phyloP scores from a whole-genome alignment of 2,113 vertebrate species.

The Spermophilus dauricus region DNA sequence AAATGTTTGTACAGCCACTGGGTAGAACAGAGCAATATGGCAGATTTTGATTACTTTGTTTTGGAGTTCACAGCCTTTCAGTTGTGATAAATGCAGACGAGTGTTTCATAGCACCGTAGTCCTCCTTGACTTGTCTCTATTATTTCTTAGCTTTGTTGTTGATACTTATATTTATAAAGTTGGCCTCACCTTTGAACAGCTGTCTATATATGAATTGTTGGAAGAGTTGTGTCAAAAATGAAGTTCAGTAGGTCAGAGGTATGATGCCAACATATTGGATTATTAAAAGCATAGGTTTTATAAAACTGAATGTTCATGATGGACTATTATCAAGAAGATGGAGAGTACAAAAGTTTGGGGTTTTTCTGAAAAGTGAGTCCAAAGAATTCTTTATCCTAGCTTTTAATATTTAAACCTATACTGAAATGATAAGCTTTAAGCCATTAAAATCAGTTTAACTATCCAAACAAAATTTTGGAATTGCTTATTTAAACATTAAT shows the following conservation, averaged over 20 bases:
- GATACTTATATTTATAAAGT: not conserved
- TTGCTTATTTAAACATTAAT: not conserved
- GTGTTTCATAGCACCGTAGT: not conserved
- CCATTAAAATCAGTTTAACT: conserved; percentile 7
- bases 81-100: not conserved
- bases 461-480: not conserved
- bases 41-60: not conserved
- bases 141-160: conserved; percentile 24
- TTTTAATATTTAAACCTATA: not conserved
- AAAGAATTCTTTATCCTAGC: not conserved
- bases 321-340: not conserved
- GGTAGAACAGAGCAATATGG: not conserved
- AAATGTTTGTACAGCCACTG: not conserved
- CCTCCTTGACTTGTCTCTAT: not conserved
- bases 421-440: conserved; percentile 7
- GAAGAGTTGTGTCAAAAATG: conserved; percentile 36
- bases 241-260: not conserved
- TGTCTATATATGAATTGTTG: not conserved
- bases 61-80: not conserved
- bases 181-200: not conserved
- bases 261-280: not conserved
- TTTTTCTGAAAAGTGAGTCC: not conserved
- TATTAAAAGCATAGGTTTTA: conserved; percentile 15
- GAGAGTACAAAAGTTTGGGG: not conserved
- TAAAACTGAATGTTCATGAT: conserved; percentile 1